Evolutionary conservation across 2,888 invertebrate genomes (phyloP), one percentile per base, ranked within the genome.

Genomic region (Tetanocera ferruginea): DNA sequence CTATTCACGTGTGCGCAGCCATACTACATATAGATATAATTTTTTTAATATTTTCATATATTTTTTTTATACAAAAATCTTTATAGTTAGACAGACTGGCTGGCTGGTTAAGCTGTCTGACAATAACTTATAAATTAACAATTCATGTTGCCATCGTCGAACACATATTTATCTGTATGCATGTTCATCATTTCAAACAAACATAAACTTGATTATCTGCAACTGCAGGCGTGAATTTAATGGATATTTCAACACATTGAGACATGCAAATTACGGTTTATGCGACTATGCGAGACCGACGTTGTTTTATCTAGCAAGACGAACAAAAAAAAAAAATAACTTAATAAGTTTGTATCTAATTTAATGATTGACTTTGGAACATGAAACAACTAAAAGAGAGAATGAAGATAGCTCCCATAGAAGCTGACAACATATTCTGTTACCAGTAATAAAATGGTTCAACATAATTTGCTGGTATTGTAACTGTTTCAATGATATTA

Each of bases 161-260:
- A 1, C 43, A 43, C 43, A 43, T 6, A 43, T 14, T 11, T 43
- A 43, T 43, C 43, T 37, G 37, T 37, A n/a, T n/a, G n/a, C 5
- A 57, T 60, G 25, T 25, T 60, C 25, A 14, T 28, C 43, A 43
- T 43, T 4, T 14, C 11, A 43, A 60, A 25, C 57, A 14, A 5
- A 55, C 57, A 72, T 34, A 72, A 55, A 72, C 57, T 72, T 57
- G 55, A 72, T 72, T 72, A 72, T 57, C 72, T 57, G 14, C 57
- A 57, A 72, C 72, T 57, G 34, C 72, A 72, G 73, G 73, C 73
- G 73, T 73, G 62, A 62, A 73, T 73, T 43, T 73, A 49, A 73
- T 73, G 73, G 62, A 73, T 73, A 73, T 73, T 73, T 73, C 73
- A 73, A 73, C 73, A 73, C 73, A 62, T 73, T 69, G 28, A 49